phyloP scores from a whole-genome alignment of 2,113 vertebrate species.

The Alectura lathami region DNA sequence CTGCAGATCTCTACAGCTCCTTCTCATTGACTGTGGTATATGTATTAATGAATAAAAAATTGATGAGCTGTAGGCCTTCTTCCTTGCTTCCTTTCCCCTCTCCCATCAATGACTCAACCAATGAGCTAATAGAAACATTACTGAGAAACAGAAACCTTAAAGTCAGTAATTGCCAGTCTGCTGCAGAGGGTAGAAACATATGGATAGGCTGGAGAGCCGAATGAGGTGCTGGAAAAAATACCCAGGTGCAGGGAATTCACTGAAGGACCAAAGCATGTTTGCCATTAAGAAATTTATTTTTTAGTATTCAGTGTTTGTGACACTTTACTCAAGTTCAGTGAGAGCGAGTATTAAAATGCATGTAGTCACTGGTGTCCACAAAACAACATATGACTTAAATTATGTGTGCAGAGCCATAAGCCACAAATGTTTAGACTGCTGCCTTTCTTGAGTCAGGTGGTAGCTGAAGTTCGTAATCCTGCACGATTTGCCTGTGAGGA shows the following conservation, averaged over 20 bases:
- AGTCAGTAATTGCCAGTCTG: neutral
- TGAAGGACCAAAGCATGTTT: conserved; percentile 9
- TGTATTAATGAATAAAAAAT: neutral
- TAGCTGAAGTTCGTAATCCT: neutral
- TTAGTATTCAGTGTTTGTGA: neutral
- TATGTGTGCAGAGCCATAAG: conserved; percentile 4
- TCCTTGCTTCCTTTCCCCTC: neutral
- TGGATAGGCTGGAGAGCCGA: neutral
- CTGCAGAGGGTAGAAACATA: neutral
- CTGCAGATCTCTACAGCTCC: conserved; percentile 5
- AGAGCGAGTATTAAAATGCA: conserved; percentile 37
- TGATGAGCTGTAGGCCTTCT: conserved; percentile 14
- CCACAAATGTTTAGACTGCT: conserved; percentile 34
- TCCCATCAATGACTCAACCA: conserved; percentile 7
- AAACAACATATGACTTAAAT: conserved; percentile 13
- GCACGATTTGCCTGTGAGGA: neutral
- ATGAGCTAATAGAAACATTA: neutral
- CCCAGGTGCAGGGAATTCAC: conserved; percentile 44
- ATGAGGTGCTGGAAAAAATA: conserved; percentile 15
- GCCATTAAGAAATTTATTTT: conserved; percentile 53
- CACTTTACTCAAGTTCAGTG: neutral
- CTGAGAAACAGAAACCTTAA: conserved; percentile 2
- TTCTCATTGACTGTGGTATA: neutral
- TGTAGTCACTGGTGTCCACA: conserved; percentile 27
- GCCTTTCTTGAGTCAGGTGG: neutral